phyloP scores from a whole-genome alignment of 1,140 invertebrate genomes.

The Eueides isabella region DNA sequence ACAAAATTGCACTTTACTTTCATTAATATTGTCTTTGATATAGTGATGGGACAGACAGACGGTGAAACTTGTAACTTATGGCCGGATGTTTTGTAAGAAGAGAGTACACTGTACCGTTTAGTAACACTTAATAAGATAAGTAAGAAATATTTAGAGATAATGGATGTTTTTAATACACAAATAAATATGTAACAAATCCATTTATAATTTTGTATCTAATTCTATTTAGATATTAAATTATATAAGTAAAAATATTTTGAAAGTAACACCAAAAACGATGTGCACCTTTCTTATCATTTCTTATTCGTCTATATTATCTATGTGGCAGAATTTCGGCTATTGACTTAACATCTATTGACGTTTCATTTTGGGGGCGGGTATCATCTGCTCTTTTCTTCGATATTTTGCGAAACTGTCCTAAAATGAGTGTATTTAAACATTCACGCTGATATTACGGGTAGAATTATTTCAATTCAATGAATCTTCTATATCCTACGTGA shows the following conservation, averaged over 20 bases:
- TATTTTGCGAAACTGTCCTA: conserved; percentile 34
- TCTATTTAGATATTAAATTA: too few relatives aligned
- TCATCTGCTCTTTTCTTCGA: conserved; percentile 44
- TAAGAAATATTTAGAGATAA: neutral
- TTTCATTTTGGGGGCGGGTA: conserved; percentile 78
- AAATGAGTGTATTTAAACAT: conserved; percentile 43
- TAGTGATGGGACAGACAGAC: conserved; percentile 15
- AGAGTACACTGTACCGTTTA: neutral
- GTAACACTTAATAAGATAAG: neutral
- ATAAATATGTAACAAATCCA: too few relatives aligned
- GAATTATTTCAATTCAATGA: conserved; percentile 24
- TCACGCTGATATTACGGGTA: conserved; percentile 33
- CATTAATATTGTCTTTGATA: conserved; percentile 44
- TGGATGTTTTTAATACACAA: too few relatives aligned
- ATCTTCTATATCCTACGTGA: conserved; percentile 21
- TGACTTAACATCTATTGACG: conserved; percentile 57
- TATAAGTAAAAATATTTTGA: too few relatives aligned
- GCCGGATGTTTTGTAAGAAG: neutral
- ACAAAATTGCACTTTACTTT: conserved; percentile 50
- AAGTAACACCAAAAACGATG: too few relatives aligned
- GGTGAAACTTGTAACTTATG: neutral
- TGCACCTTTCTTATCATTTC: neutral
- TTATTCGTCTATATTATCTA: neutral
- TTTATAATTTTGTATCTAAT: too few relatives aligned
- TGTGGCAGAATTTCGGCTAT: neutral